These are phyloP conservation scores for Bombus difficillimus DNA, from an alignment of 1,140 invertebrate species.

Conservation along the genomic window DNA sequence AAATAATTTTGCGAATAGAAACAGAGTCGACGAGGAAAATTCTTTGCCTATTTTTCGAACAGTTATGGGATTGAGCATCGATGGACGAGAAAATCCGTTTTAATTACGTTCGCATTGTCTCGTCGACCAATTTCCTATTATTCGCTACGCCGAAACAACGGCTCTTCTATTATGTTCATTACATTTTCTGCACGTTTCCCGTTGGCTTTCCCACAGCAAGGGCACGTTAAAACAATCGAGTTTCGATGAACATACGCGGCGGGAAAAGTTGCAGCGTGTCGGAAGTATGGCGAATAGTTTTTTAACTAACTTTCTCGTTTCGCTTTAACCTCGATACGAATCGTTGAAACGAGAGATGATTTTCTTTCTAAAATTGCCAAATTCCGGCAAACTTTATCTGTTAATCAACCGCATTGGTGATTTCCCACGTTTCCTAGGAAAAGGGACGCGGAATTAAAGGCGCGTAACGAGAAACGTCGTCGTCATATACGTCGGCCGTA, in stretches of 20 bases:
- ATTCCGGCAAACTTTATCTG: not conserved
- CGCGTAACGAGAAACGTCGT: not conserved
- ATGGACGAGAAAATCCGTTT: constrained; percentile 4
- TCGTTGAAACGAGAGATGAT: not conserved
- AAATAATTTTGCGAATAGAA: not conserved
- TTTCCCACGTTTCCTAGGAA: not conserved
- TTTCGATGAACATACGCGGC: not conserved
- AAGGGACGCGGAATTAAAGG: not conserved
- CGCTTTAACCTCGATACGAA: not conserved
- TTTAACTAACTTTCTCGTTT: not conserved
- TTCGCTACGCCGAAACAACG: constrained; percentile 18
- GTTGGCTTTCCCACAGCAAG: no score
- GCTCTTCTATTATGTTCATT: constrained; percentile 33
- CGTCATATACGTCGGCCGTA: not conserved
- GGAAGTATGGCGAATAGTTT: not conserved
- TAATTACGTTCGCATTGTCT: constrained; percentile 13
- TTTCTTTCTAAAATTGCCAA: not conserved
- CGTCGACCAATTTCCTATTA: constrained; percentile 35
- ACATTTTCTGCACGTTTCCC: constrained; percentile 22
- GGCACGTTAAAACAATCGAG: not conserved
- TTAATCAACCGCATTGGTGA: not conserved
- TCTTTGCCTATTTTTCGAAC: not conserved
- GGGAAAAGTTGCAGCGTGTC: not conserved
- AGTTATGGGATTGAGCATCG: not conserved
- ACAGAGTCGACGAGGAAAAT: not conserved